A percentile compares a stretch with the other conserved stretches of the same genome.
Conservation (phyloP, 2,113 vertebrate genomes). For the Periophthalmus modestus region DNA sequence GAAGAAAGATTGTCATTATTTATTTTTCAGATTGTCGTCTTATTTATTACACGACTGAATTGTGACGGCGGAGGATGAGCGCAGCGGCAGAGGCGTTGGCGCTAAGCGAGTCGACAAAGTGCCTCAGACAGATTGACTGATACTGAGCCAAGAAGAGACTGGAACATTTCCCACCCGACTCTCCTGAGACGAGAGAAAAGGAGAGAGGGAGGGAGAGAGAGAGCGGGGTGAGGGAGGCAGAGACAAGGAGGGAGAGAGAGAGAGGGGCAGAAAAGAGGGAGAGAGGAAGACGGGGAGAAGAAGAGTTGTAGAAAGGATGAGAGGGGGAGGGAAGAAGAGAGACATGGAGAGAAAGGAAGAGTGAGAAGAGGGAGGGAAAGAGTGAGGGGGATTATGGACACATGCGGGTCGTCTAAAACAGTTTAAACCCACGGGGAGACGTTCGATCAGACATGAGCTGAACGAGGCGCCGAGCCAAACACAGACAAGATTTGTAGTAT, state of each 20-base stretch:
- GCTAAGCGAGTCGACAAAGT: slow-evolving; percentile 39
- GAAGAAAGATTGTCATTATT: neutral
- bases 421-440: slow-evolving; percentile 16
- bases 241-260: too few species aligned
- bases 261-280: neutral
- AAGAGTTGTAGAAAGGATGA: too few species aligned
- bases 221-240: neutral
- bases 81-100: slow-evolving; percentile 18
- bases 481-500: slow-evolving; percentile 25
- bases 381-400: slow-evolving; percentile 54
- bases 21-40: neutral
- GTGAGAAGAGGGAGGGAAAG: slow-evolving; percentile 53
- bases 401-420: slow-evolving; percentile 28
- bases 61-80: slow-evolving; percentile 21
- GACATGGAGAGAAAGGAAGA: too few species aligned
- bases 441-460: slow-evolving; percentile 17
- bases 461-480: slow-evolving; percentile 23
- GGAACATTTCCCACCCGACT: slow-evolving; percentile 52
- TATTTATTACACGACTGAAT: neutral
- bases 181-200: slow-evolving; percentile 32
- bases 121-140: slow-evolving; percentile 48
- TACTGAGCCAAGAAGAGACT: slow-evolving; percentile 59
- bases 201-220: neutral
- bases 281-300: neutral
- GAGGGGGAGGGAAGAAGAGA: too few species aligned